phyloP scores from a whole-genome alignment of 2,888 invertebrate genomes.

The Lucinisca nassula region DNA sequence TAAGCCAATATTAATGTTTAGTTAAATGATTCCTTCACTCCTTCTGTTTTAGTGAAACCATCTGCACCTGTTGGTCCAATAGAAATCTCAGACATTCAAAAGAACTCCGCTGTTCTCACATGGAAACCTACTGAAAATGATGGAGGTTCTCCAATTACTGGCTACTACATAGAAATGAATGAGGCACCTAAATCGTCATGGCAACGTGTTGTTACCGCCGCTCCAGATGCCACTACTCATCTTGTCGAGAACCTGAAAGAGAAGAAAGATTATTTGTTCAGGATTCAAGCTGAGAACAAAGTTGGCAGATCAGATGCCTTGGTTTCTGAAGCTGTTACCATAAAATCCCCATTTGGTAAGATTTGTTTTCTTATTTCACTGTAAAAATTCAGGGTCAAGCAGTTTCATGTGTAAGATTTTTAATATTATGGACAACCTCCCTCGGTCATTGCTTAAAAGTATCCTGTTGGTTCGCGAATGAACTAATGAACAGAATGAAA shows the following conservation, averaged over 20 bases:
- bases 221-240: slow-evolving; percentile 88
- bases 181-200: slow-evolving; percentile 89
- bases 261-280: slow-evolving; percentile 88
- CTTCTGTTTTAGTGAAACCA: slow-evolving; percentile 77
- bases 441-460: too few species aligned
- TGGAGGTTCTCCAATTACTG: slow-evolving; percentile 92
- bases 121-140: slow-evolving; percentile 93
- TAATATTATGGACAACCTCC: too few species aligned
- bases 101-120: slow-evolving; percentile 80
- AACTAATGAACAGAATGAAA: too few species aligned
- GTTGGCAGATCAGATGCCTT: slow-evolving; percentile 83
- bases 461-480: too few species aligned
- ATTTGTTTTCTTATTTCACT: not conserved
- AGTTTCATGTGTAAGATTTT: too few species aligned
- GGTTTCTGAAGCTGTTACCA: slow-evolving; percentile 78
- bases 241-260: slow-evolving; percentile 83
- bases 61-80: slow-evolving; percentile 84
- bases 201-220: slow-evolving; percentile 96
- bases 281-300: slow-evolving; percentile 86
- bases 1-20: too few species aligned
- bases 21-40: too few species aligned
- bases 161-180: slow-evolving; percentile 85
- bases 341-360: slow-evolving; percentile 85
- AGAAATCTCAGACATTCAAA: slow-evolving; percentile 81
- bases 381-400: too few species aligned